Base-by-base conservation (phyloP, 1,140 invertebrate genomes). In the Lycorma delicatula region DNA sequence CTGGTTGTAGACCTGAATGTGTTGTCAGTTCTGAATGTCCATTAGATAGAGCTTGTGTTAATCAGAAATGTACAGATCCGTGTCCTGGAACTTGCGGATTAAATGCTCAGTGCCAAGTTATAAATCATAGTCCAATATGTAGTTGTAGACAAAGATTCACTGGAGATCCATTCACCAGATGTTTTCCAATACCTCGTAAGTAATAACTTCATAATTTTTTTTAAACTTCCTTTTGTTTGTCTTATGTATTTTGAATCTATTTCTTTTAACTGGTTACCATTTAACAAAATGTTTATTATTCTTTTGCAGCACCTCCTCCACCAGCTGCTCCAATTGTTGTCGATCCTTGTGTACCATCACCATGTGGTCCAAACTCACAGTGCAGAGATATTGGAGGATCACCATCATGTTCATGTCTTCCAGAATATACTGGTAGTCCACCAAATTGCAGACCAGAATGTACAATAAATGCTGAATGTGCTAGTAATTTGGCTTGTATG, bases 381-480 rank as follows among this genome's bases (percentile, higher is more conserved):
- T 90, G 87, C 67, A 74, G 79, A 60, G 72, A 80, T 54, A 71
- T 77, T 44, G 77, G 80, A 48, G 77, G 77, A 56, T 72, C 77
- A 46, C 78, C 83, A 1, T 80, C 81, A 0, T 89, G 86, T 63
- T 78, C 80, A 23, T 89, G 86, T 64, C 72, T 80, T 59, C 61
- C 76, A n/a, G 80, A 73, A 31, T 86, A 83, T 63, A 72, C 80
- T 13, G 85, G 85, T 50, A 77, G 73, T 56, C 82, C 85, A 57
- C 84, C 84, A 26, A 83, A 82, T 64, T 86, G 84, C 64, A 74
- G 81, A 63, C 83, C 85, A 31, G 85, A 88, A 69, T 88, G 85
- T 73, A 74, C 76, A 6, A 79, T 85, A 20, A 84, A 86, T 69
- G 73, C 82, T 0, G 85, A 87, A 64, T 88, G 85, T 70, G 68